Conservation (phyloP, 2,888 invertebrate genomes). For the Epicampocera succincta region DNA sequence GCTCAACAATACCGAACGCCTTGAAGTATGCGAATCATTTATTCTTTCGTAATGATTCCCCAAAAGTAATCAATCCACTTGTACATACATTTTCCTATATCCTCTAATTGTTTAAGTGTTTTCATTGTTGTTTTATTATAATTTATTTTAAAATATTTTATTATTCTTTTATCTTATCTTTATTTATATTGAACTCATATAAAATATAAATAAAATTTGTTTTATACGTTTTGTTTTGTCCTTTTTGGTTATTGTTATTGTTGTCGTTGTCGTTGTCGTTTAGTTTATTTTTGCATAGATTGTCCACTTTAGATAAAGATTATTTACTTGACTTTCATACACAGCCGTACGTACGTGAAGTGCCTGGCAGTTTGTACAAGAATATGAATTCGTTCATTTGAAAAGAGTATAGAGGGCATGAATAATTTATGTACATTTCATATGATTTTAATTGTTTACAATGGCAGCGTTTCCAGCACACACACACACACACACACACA, state of each 20-base stretch:
- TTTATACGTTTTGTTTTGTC: not conserved
- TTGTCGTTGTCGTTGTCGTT: too few species aligned
- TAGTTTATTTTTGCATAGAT: slow-evolving; percentile 78
- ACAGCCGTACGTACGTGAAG: too few species aligned
- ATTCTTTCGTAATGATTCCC: not conserved
- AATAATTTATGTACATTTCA: slow-evolving; percentile 81
- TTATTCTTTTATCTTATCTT: slow-evolving; percentile 43
- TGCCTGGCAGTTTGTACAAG: slow-evolving; percentile 14
- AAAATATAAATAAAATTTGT: slow-evolving; percentile 47
- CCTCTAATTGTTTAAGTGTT: slow-evolving; percentile 44
- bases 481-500: slow-evolving; percentile 29
- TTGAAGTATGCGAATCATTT: slow-evolving; percentile 24
- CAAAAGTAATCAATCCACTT: slow-evolving; percentile 27
- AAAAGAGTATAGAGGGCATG: slow-evolving; percentile 72
- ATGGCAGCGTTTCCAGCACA: slow-evolving; percentile 74
- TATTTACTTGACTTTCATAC: slow-evolving; percentile 57
- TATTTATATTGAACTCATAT: slow-evolving; percentile 42
- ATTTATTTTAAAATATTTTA: slow-evolving; percentile 43
- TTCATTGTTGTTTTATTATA: slow-evolving; percentile 20
- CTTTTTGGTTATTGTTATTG: slow-evolving; percentile 9
- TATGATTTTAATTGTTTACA: slow-evolving; percentile 81
- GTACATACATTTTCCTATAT: too few species aligned
- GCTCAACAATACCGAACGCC: slow-evolving; percentile 5
- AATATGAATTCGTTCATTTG: slow-evolving; percentile 15
- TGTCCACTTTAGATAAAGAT: slow-evolving; percentile 80